Base-by-base conservation (phyloP, 2,888 invertebrate genomes). In the Drosophila robusta region DNA sequence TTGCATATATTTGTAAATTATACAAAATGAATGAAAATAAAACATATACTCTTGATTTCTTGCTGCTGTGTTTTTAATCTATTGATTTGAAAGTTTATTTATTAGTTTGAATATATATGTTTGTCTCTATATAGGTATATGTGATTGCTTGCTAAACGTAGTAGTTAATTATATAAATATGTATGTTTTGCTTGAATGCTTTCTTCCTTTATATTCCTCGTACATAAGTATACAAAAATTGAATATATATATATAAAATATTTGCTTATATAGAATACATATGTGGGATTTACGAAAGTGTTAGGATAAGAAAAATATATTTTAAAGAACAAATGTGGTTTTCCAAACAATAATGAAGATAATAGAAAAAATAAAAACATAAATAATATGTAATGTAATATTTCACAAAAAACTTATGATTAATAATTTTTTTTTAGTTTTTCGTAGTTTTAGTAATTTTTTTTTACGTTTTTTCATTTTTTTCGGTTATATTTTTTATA, bases 1-100 rank as follows among this genome's bases (percentile, higher is more conserved):
- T 81, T 78, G 74, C 55, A 66, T 74, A 63, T 68, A 56, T 41
- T 65, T 54, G 18, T 52, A 57, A 66, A 55, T 41, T 1, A 45
- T 39, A 57, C 42, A 46, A 51, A 62, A 62, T 44, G 34, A 63
- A 60, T 58, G 8, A 50, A 69, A 73, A 60, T 58, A 51, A 77
- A 67, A 52, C 11, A 18, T 49, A 34, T 57, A 56, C 32, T 29
- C 26, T 55, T 7, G 14, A 45, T 47, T 36, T 34, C 22, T 56
- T 58, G 47, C 47, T 51, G 56, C 8, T 52, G 60, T 54, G 38
- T 34, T 0, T 64, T 47, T 52, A 78, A 78, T 87, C 86, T 85
- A 75, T 81, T 89, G 82, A 55, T 70, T 85, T 80, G 26, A 76
- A 80, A 45, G 49, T 67, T 69, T 84, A 66, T 85, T 79, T 61